Conservation (phyloP, 2,797 vertebrate species). For the Tangara arthus region DNA sequence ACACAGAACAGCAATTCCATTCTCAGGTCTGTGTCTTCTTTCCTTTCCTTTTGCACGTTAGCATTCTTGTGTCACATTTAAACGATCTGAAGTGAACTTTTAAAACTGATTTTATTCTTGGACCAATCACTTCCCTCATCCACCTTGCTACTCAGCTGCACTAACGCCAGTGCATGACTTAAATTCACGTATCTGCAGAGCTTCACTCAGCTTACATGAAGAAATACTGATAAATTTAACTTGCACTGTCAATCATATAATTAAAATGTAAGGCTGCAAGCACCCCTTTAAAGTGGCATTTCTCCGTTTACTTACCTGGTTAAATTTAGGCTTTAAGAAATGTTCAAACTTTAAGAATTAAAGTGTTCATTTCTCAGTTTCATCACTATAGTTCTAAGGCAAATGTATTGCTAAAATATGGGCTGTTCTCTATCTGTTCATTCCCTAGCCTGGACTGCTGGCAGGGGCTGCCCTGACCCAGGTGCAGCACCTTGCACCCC, state of each 20-base stretch:
- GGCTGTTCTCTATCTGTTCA: not conserved
- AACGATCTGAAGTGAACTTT: not conserved
- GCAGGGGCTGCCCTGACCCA: not conserved
- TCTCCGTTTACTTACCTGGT: not conserved
- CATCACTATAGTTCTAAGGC: not conserved
- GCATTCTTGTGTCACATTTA: not conserved
- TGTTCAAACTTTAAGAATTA: not conserved
- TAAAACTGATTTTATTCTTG: not conserved
- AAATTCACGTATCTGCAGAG: not conserved
- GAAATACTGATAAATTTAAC: not conserved
- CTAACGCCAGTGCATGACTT: not conserved
- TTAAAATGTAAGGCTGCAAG: not conserved
- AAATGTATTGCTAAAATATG: not conserved
- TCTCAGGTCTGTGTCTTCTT: not conserved
- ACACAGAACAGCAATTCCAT: not conserved
- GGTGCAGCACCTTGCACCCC: not conserved
- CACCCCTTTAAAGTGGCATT: not conserved
- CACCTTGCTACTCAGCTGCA: not conserved
- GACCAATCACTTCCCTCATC: not conserved
- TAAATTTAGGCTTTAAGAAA: not conserved
- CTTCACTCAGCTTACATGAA: not conserved
- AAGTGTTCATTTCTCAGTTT: not conserved
- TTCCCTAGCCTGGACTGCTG: not conserved
- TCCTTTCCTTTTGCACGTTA: not conserved
- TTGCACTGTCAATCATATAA: not conserved